Base-by-base conservation (phyloP, 2,113 vertebrate genomes). In the Pseudorasbora parva region DNA sequence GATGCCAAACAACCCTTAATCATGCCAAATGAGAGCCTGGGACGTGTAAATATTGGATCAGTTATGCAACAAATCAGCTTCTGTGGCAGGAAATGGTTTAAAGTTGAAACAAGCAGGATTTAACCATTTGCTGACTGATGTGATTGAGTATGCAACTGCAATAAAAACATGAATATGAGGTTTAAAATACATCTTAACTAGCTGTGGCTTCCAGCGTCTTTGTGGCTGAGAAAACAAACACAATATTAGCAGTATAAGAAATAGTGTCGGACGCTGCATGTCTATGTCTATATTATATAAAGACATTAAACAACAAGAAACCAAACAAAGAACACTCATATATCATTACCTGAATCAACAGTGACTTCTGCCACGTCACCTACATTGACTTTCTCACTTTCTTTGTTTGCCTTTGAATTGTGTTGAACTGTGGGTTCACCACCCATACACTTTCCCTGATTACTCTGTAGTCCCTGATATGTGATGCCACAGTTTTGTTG, bases 41-140 rank as follows among this genome's bases (percentile, higher is more conserved):
- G 80, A 82, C 87, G 87, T 82, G 92, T 89, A 92, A 93, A 95
- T 94, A 94, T 94, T 93, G 89, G 90, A 89, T 87, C 87, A 88
- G 85, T 88, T 88, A 91, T 82, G 92, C 87, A 91, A 88, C 90
- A 92, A 81, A 78, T 88, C 54, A 88, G 90, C 87, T 88, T 87
- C 57, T 79, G 82, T 77, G 86, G 92, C 92, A 92, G 90, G 89
- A 87, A 86, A 89, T 83, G 88, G 88, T 89, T 92, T 92, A 88
- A 90, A 87, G 88, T 88, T 89, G 90, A 93, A 92, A 92, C 85
- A 90, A 68, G 90, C 84, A 87, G 78, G 82, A 87, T 85, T 74
- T 78, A 71, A 68, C 69, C 51, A 86, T 76, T 89, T 82, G 68
- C 80, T 30, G 80, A 85, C 68, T 49, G 74, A 69, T 68, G 37